Evolutionary conservation across 2,888 invertebrate genomes (phyloP), one percentile per base, ranked within the genome.

Genomic region (Merodon equestris): DNA sequence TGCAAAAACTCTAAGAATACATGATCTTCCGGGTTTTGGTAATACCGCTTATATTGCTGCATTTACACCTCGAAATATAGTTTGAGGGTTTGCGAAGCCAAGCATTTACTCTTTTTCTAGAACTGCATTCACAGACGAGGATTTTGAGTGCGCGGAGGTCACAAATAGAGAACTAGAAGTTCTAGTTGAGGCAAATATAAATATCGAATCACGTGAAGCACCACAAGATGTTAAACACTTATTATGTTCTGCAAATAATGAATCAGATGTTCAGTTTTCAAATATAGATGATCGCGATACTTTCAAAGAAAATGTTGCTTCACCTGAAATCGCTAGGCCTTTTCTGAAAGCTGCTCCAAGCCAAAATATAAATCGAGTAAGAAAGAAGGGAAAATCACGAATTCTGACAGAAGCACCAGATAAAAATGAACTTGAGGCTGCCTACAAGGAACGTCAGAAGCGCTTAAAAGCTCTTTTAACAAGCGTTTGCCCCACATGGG

Each of bases 1-100:
- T 58, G 60, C 48, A 58, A 76, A 76, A 66, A 66, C 71, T 45
- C 70, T 76, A 44, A 71, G 19, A 48, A 76, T 71, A 71, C 66
- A 71, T 50, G 60, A 71, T 71, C 60, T 66, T 70, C 17, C 42
- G 9, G 14, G 53, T 40, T 56, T 68, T 68, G 61, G 61, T 38
- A 74, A 67, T 45, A 67, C 67, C 27, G 56, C 54, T 19, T 74
- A 56, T 61, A 56, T 34, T 54, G 56, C 50, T 54, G 60, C 42
- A 58, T 66, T 73, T 58, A 66, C 58, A 15, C 53, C 53, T 19
- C 58, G 44, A 51, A 71, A 71, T 71, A 63, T 71, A 50, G 36
- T 56, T 63, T 54, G 48, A 27, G 50, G 63, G 40, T 54, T 66
- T 58, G 57, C 45, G 45, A 73, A 58, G 51, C 51, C 72, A 38